Conservation (phyloP, 2,113 vertebrate species). For the Colossoma macropomum region DNA sequence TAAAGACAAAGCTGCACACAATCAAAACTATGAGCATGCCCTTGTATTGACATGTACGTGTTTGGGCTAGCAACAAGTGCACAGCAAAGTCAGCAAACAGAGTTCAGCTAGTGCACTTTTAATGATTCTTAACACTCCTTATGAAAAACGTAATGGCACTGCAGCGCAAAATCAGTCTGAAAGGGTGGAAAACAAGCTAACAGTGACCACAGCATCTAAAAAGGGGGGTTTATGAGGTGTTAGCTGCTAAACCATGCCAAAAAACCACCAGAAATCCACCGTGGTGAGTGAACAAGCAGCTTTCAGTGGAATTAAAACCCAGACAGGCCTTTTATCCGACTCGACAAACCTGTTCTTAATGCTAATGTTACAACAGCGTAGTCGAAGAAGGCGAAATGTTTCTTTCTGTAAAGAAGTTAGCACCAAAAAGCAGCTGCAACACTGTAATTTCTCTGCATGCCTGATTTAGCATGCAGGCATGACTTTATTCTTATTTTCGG, state of each 20-base stretch:
- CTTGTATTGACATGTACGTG: constrained; percentile 18
- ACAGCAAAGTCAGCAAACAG: background rate
- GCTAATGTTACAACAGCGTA: constrained; percentile 50
- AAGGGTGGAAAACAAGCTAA: constrained; percentile 22
- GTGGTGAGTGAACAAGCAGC: constrained; percentile 32
- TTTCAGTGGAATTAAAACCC: constrained; percentile 62
- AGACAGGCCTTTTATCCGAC: constrained; percentile 47
- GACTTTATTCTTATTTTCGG: no score
- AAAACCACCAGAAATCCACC: constrained; percentile 19
- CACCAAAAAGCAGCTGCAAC: background rate
- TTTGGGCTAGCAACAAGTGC: constrained; percentile 10
- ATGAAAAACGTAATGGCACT: background rate
- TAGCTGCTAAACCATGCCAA: constrained; percentile 44
- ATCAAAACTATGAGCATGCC: background rate
- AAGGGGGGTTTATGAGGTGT: constrained; percentile 9
- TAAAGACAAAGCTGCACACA: background rate
- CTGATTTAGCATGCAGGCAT: no score
- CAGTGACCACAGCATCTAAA: background rate
- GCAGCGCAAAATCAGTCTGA: background rate
- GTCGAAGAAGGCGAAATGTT: background rate
- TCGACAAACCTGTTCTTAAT: constrained; percentile 62
- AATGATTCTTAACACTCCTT: background rate
- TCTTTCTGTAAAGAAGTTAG: background rate
- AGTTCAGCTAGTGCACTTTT: background rate
- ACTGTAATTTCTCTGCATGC: no score